Base-by-base conservation (phyloP, 2,888 invertebrate species). In the Rhyacophila evoluta region DNA sequence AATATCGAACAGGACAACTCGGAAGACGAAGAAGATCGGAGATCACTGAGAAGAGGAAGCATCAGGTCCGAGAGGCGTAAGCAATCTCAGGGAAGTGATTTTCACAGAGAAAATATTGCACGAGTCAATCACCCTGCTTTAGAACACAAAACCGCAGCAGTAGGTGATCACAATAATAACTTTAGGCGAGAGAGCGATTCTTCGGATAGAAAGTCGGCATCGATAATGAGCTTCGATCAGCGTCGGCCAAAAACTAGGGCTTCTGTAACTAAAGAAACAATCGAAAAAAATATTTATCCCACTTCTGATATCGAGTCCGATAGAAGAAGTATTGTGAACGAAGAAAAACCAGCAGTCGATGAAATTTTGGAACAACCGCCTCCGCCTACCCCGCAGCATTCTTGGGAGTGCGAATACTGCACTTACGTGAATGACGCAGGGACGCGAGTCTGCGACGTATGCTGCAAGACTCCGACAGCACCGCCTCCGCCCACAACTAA, bases 371-470 rank as follows among this genome's bases (percentile, higher is more conserved):
- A 88, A 1, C 87, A 87, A 1, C 88, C 87, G 74, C 88, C 89
- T 11, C 90, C 91, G 0, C 88, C 89, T 0, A 89, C 91, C 11
- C 92, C 93, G 0, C 87, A 86, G 39, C 88, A 91, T 11, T 88
- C 91, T 76, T 97, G 97, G 97, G 93, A 95, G 82, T 97, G 97
- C 86, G 95, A 96, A 84, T 95, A 96, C 84, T 97, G 97, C 85
- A 97, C 97, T 0, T 97, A 93, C 85, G 94, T 96, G 1, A 97
- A 97, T 85, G 94, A 94, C 80, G 88, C 94, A 0, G 94, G 94
- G 19, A 92, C 93, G 0, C 92, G 94, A 83, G 94, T 97, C 39
- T 97, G 97, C 85, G 91, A 92, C 11, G 93, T 97, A 73, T 97
- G 97, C 85, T 97, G 97, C 85, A 96, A 96, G 85, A 97, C 97